Base-by-base conservation (phyloP, 2,113 vertebrate genomes). In the Myodes glareolus region DNA sequence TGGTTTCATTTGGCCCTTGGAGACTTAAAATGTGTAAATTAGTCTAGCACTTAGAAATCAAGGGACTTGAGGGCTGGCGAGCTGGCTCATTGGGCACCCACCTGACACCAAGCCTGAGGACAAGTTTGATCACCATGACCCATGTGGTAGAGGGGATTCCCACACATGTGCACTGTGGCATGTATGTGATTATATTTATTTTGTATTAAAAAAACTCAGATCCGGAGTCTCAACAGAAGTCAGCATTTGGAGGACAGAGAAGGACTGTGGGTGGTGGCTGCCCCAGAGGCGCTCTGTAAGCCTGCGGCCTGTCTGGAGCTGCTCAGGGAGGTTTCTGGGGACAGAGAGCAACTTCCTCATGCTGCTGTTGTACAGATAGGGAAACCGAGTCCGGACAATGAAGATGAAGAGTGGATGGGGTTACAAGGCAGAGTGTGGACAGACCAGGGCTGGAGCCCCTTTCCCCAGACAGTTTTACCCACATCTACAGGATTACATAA, bases 191-290 rank as follows among this genome's bases (percentile, higher is more conserved):
- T 58, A 58, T 58, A 58, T 58, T 58, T 58, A 58, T 85, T 65
- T 23, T 58, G 9, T 36, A 19, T 68, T n/a, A n/a, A n/a, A 29
- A 52, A 23, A 8, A 12, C 7, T 58, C 86, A n/a, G 58, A 45
- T 8, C 58, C 55, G 6, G 14, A 33, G 61, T 50, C 63, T 75
- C 70, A 67, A 25, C 36, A 47, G 90, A 39, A n/a, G 27, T 23
- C 10, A 39, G 29, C 67, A 3, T 10, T 0, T 23, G 1, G 1
- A 12, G 61, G 87, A 12, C n/a, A 31, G 25, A 31, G 72, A 45
- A 21, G n/a, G 5, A 7, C 39, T 2, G 4, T n/a, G 47, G 21
- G 52, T 2, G n/a, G 50, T 1, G 16, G 39, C 39, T 16, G 0
- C 21, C 52, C 47, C 11, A 13, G 27, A n/a, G 47, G 19, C 29